These are phyloP conservation scores for Ictalurus punctatus DNA, from an alignment of 2,113 vertebrate genomes.

Conservation along the genomic window DNA sequence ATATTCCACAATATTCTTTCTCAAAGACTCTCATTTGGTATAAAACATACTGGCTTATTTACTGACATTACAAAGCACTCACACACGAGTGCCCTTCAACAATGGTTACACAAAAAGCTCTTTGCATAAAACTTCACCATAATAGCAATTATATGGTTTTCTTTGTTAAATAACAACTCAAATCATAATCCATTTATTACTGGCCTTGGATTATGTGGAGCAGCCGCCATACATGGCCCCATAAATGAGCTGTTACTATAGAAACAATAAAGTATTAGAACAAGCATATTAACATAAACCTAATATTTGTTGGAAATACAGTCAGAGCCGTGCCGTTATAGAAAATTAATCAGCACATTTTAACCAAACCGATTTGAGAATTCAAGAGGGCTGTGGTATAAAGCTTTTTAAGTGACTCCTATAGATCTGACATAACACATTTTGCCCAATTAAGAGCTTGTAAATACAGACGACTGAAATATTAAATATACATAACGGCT, in stretches of 20 bases:
- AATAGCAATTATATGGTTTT: not conserved
- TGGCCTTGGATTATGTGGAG: not conserved
- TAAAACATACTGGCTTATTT: not conserved
- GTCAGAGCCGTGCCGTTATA: not conserved
- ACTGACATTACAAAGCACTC: not conserved
- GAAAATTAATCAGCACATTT: not conserved
- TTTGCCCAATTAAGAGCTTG: slow-evolving; percentile 25
- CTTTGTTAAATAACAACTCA: not conserved
- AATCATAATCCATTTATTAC: not conserved
- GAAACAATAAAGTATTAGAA: not conserved
- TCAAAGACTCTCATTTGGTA: not conserved
- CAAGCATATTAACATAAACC: not conserved
- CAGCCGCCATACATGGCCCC: not conserved
- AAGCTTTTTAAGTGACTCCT: slow-evolving; percentile 2
- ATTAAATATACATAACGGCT: slow-evolving; percentile 41
- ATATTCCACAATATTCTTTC: not conserved
- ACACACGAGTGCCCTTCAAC: not conserved
- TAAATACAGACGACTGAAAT: slow-evolving; percentile 54
- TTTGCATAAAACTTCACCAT: not conserved
- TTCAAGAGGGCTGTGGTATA: not conserved
- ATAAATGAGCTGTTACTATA: not conserved
- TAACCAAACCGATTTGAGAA: too few relatives aligned
- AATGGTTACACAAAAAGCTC: not conserved
- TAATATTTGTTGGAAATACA: not conserved
- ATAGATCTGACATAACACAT: slow-evolving; percentile 3